Conservation (phyloP, 2,797 vertebrate genomes). For the Periparus ater region DNA sequence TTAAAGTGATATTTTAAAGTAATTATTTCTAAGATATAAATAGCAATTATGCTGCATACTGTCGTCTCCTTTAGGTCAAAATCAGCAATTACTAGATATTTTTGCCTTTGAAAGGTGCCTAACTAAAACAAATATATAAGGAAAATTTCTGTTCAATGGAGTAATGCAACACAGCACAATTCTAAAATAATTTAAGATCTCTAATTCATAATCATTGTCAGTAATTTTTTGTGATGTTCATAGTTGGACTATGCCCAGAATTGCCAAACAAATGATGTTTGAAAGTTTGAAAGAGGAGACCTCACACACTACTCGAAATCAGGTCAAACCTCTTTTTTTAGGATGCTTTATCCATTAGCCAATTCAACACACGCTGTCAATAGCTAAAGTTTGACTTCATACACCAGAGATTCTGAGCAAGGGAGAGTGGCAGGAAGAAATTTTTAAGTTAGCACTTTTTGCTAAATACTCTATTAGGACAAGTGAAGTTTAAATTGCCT, state of each 20-base stretch:
- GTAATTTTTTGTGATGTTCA: not conserved
- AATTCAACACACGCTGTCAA: not conserved
- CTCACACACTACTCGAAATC: not conserved
- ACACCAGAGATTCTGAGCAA: not conserved
- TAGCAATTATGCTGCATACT: not conserved
- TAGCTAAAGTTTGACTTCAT: not conserved
- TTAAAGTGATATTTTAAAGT: not conserved
- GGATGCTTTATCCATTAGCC: not conserved
- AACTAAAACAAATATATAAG: not conserved
- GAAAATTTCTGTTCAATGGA: not conserved
- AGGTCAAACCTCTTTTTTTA: not conserved
- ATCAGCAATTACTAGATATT: not conserved
- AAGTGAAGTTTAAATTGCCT: slow-evolving; percentile 56
- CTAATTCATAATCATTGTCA: not conserved
- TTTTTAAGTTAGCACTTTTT: slow-evolving; percentile 39
- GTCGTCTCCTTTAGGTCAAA: not conserved
- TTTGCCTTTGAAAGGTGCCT: not conserved
- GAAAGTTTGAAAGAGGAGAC: not conserved
- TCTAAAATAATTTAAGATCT: not conserved
- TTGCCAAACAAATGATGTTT: not conserved
- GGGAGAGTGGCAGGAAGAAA: slow-evolving; percentile 2
- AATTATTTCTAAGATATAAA: not conserved
- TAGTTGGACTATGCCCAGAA: not conserved
- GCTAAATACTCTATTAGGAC: slow-evolving; percentile 45
- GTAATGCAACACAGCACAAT: not conserved